Base-by-base conservation (phyloP, 2,113 vertebrate species). In the Thymallus thymallus region DNA sequence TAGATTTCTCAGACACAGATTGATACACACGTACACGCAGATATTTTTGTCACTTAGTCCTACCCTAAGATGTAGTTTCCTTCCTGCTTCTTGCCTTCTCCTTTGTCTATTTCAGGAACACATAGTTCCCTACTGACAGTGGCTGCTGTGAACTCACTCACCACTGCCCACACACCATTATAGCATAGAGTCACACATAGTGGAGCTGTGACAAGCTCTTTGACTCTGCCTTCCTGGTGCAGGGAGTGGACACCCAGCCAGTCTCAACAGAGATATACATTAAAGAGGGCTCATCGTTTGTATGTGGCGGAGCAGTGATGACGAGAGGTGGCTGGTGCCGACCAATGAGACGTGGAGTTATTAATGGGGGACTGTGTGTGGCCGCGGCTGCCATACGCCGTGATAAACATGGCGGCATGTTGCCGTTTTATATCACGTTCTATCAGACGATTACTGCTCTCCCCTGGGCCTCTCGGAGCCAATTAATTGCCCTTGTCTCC, bases 401-500 rank as follows among this genome's bases (percentile, higher is more conserved):
- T 64, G 62, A 61, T 26, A 12, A 14, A 23, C 62, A 64, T 10
- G 62, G 58, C 12, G 24, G 35, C 12, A 76, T 64, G 48, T 71
- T 82, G 68, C 26, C 76, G 76, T 82, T 84, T 83, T 71, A 81
- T 86, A 84, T 88, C 75, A 74, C 84, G 82, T 83, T 74, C 76
- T 80, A 80, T 82, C 79, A 79, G 76, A 26, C 75, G 69, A 82
- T 86, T 84, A 86, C 72, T 23, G 63, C 24, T 48, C 30, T 48
- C 58, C 23, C 58, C 67, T 35, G 45, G 61, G 69, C 72, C 23
- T 66, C 63, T 16, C 48, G 77, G 73, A 71, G 62, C 75, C 81
- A 80, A 81, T 88, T 88, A 87, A 90, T 87, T 76, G 9, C 76
- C 75, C 70, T 74, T 81, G 85, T 89, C 84, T 85, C 74, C 73